Evolutionary conservation across 1,140 invertebrate species (phyloP), one percentile per base, ranked within the genome.

Genomic region (Oreohelix idahoensis): DNA sequence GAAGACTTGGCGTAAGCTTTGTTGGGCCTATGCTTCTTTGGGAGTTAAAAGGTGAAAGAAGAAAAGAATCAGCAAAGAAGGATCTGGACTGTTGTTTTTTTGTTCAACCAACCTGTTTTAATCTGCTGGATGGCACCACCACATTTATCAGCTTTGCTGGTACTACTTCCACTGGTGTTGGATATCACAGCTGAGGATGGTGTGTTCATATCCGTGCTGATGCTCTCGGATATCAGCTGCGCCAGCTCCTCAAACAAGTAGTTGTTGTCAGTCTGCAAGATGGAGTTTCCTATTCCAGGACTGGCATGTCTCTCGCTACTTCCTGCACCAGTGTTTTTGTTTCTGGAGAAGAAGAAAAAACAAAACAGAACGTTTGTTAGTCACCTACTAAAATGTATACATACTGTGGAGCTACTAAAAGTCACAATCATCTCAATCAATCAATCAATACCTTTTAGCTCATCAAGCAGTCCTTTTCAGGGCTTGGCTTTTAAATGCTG

Each of bases 171-270:
- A 49, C 78, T 58, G 77, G 5, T 73, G 77, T 74, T 42, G 36
- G 71, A 36, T 84, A 71, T 73, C 35, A 53, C 45, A 71, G 70
- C 15, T 1, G 49, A 63, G 35, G 58, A 71, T 49, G 80, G 80
- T 75, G 71, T 82, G 80, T 58, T 82, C 80, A 82, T 82, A 70
- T 82, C 80, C 70, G 49, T 45, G 80, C 71, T 35, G 32, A 73
- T 58, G 71, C 80, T 82, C 20, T 70, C 58, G 69, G 83, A 70
- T 42, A 70, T 71, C 74, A 79, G 76, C 63, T 81, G 73, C 63
- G 49, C 76, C 53, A 77, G 84, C 36, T 83, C 66, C 38, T 84
- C 15, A 2, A 51, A 5, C 29, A 63, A 1, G 51, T 29, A 32
- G 58, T 35, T 81, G 36, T 38, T 81, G 23, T 74, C 83, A 0